A percentile compares a stretch with the other conserved stretches of the same genome.
These are phyloP conservation scores for Macropodus opercularis DNA, from an alignment of 2,797 vertebrate genomes.

Conservation along the genomic window DNA sequence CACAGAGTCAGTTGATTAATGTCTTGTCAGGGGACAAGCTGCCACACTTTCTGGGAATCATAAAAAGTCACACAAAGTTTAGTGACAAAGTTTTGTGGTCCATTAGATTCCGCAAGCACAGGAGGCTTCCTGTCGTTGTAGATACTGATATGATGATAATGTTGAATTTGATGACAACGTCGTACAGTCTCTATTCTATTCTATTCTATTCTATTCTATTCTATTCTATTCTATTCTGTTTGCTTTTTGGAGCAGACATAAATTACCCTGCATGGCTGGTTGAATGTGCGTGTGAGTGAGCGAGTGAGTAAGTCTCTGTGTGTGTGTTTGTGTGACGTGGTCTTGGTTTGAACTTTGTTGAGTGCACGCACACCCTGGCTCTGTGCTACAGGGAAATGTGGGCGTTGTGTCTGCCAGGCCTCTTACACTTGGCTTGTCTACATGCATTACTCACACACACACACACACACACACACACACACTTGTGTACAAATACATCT, in stretches of 20 bases:
- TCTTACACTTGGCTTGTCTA: conserved; percentile 80
- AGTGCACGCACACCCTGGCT: conserved; percentile 70
- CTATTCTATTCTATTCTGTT: conserved; percentile 61
- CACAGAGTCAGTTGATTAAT: conserved; percentile 17
- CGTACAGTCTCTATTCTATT: conserved; percentile 32
- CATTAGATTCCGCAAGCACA: neutral
- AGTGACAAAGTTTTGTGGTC: neutral
- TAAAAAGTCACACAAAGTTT: conserved; percentile 8
- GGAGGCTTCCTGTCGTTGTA: no score
- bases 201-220: conserved; percentile 30
- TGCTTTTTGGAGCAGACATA: conserved; percentile 76
- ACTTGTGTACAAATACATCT: no score
- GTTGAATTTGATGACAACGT: no score
- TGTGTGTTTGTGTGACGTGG: conserved; percentile 61
- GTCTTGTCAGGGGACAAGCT: conserved; percentile 1
- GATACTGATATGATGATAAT: no score
- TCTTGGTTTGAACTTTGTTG: conserved; percentile 72
- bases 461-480: conserved; percentile 30
- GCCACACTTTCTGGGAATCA: neutral
- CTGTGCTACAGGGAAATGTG: conserved; percentile 74
- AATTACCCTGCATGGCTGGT: conserved; percentile 73
- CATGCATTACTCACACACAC: conserved; percentile 71
- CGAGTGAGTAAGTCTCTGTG: conserved; percentile 31
- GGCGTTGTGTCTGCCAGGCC: conserved; percentile 79
- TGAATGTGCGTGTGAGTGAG: conserved; percentile 52